Percentiles rank a stretch among this genome's conserved stretches.
phyloP scores from a whole-genome alignment of 2,113 vertebrate species.

The Saguinus midas region DNA sequence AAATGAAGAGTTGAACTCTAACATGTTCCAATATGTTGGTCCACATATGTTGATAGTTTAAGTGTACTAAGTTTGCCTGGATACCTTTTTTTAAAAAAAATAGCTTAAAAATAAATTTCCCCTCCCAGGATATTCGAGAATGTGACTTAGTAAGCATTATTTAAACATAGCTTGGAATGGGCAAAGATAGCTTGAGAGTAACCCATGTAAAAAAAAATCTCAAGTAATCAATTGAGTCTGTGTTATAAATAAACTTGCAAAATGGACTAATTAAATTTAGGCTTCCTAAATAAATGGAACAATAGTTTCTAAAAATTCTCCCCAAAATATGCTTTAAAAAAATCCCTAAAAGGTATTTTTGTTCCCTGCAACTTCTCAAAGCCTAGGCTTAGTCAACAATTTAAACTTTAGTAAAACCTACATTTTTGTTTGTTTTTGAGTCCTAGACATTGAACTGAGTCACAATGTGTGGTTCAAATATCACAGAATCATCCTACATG shows the following conservation, averaged over 20 bases:
- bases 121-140: background rate
- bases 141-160: background rate
- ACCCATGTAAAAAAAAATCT: background rate
- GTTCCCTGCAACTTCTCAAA: background rate
- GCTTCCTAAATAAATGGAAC: background rate
- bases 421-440: background rate
- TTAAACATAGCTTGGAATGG: background rate
- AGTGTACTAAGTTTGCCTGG: background rate
- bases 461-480: background rate
- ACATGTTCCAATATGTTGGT: background rate
- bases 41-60: background rate
- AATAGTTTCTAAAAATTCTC: background rate
- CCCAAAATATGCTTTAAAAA: background rate
- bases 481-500: background rate
- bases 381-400: background rate
- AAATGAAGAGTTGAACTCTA: background rate
- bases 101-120: background rate
- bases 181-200: background rate
- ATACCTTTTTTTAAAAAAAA: background rate
- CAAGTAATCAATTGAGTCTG: background rate
- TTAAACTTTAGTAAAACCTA: background rate
- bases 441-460: background rate
- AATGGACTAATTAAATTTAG: slow-evolving; percentile 4
- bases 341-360: background rate
- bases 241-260: background rate